Evolutionary conservation across 2,797 vertebrate genomes (phyloP).

Genomic region (Enteromius trimaculatus): DNA sequence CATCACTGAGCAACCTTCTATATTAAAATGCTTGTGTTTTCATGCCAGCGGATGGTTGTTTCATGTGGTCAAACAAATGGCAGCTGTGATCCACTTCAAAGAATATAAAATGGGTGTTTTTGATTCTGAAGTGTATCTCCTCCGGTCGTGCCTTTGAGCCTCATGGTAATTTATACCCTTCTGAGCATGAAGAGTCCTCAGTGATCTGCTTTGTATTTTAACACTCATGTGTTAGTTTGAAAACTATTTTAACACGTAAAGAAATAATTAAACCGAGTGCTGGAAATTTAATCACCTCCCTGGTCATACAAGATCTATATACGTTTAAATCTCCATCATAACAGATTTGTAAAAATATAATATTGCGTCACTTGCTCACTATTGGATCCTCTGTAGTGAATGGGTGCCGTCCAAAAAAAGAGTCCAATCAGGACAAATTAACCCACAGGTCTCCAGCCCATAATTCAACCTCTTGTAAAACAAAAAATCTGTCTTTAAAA

Average conservation of each 20-base stretch:
- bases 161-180: slow-evolving; percentile 3
- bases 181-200: background rate
- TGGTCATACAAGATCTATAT: background rate
- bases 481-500: too few relatives aligned
- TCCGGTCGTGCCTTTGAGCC: background rate
- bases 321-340: background rate
- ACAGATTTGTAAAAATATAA: background rate
- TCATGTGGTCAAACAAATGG: slow-evolving; percentile 22
- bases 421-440: background rate
- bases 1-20: slow-evolving; percentile 9
- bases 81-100: slow-evolving; percentile 36
- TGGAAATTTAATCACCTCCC: background rate
- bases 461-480: background rate
- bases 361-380: background rate
- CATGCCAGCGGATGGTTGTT: background rate
- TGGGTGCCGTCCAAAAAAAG: background rate
- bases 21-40: slow-evolving; percentile 28
- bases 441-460: background rate
- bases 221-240: background rate
- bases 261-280: background rate
- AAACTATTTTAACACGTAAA: background rate
- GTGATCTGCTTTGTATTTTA: background rate
- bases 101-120: slow-evolving; percentile 16
- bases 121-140: background rate
- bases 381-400: background rate